Evolutionary conservation across 2,113 vertebrate species (phyloP), one percentile per base, ranked within the genome.

Genomic region (Oreochromis aureus): DNA sequence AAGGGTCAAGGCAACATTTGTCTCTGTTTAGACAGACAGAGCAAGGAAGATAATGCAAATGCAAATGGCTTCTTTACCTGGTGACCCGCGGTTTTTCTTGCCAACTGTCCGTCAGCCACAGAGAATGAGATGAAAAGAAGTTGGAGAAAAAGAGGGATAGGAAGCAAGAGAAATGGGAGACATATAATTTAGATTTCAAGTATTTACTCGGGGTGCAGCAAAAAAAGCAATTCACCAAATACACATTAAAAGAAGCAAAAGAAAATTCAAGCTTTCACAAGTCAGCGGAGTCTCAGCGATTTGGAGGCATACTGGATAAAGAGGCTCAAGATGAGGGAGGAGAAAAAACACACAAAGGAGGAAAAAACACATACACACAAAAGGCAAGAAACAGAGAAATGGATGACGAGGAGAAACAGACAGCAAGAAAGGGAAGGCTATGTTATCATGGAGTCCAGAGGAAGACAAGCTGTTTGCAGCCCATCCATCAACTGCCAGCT

Each of bases 11-110:
- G 19, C 24, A 89, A 78, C 82, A 59, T 93, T 89, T 88, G 76
- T 76, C 71, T 89, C 30, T 84, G n/a, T 83, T 76, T 56, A 81
- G 36, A 78, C 7, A 69, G n/a, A 71, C 58, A 83, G 27, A 85
- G 73, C n/a, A 56, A 61, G 32, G 54, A 19, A 84, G 56, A 83
- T 80, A 89, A 91, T 91, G 80, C 87, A 84, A 90, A 91, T 91
- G 90, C 80, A 88, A 93, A 93, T 93, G 85, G 85, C 10, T 84
- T 89, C 66, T 69, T 96, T 96, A 96, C 95, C 94, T 95, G 92
- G 76, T 90, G 92, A 95, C 87, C 92, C 89, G 1, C 89, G 94
- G 84, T 91, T 94, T 94, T 94, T 95, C 94, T 95, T 95, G 87
- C 94, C 94, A 87, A 94, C 95, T 96, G 95, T 93, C 85, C 90